Percentiles rank a stretch among this genome's conserved stretches.
Evolutionary conservation across 1,140 invertebrate genomes (phyloP).

Genomic region (Caenorhabditis inopinata): DNA sequence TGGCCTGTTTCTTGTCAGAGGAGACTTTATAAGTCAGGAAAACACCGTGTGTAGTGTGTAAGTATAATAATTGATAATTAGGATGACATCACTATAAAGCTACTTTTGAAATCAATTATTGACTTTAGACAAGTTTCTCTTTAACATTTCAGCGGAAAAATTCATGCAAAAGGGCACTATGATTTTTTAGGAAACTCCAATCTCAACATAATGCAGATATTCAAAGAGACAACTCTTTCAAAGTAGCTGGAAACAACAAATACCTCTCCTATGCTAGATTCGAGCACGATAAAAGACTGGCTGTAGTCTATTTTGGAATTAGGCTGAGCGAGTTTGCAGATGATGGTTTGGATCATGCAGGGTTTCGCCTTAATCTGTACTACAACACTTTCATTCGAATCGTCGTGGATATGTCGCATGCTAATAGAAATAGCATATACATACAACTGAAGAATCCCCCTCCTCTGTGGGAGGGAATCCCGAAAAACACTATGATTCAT

Average conservation of each 20-base stretch:
- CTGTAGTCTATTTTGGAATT: constrained; percentile 45
- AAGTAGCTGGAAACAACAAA: constrained; percentile 36
- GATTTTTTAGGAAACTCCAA: constrained; percentile 4
- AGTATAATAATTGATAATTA: too few species aligned
- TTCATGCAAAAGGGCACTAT: too few species aligned
- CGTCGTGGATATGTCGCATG: constrained; percentile 6
- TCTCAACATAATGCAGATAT: neutral
- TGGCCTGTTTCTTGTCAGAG: constrained; percentile 47
- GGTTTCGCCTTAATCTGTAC: neutral
- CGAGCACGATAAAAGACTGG: constrained; percentile 43
- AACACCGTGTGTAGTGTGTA: constrained; percentile 39
- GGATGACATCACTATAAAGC: too few species aligned
- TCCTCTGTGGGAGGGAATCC: constrained; percentile 45
- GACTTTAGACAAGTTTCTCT: too few species aligned
- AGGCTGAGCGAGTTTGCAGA: neutral
- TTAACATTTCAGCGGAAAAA: too few species aligned
- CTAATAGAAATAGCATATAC: constrained; percentile 28
- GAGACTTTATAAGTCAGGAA: constrained; percentile 42
- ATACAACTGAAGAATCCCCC: constrained; percentile 42
- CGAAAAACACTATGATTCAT: neutral
- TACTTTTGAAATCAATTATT: too few species aligned
- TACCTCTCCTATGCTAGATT: constrained; percentile 46
- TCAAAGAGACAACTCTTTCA: neutral
- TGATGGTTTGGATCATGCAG: neutral
- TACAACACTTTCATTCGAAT: constrained; percentile 17